phyloP scores from a whole-genome alignment of 2,113 vertebrate genomes.

The Anguilla rostrata region DNA sequence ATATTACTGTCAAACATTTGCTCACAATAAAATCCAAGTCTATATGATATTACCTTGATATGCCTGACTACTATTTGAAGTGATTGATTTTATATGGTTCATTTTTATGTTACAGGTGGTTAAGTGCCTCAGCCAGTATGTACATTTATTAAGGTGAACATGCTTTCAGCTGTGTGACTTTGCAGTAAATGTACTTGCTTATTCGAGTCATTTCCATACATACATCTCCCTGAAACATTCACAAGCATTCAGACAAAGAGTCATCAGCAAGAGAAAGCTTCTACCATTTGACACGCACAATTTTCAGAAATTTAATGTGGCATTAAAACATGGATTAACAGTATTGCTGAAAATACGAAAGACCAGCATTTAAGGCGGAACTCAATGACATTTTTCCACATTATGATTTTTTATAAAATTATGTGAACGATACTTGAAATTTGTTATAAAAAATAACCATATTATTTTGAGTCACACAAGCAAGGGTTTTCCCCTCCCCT shows the following conservation, averaged over 20 bases:
- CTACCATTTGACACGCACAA: not conserved
- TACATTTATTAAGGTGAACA: slow-evolving; percentile 67
- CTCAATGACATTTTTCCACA: not conserved
- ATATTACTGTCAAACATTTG: slow-evolving; percentile 58
- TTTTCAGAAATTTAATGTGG: not conserved
- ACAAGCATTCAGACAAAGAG: not conserved
- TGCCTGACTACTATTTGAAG: slow-evolving; percentile 64
- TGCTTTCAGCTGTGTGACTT: slow-evolving; percentile 60
- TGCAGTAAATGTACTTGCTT: slow-evolving; percentile 51
- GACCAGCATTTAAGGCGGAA: not conserved
- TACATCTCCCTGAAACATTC: not conserved
- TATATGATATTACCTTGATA: slow-evolving; percentile 64
- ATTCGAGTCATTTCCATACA: not conserved
- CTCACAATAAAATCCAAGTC: slow-evolving; percentile 57
- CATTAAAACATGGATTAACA: not conserved
- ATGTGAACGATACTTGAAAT: not conserved
- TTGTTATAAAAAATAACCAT: not conserved
- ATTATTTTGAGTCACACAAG: not conserved
- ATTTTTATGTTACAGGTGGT: slow-evolving; percentile 71
- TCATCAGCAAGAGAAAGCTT: not conserved
- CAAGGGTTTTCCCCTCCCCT: not conserved
- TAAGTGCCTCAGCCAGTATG: slow-evolving; percentile 60
- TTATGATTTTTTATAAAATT: not conserved
- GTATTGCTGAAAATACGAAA: not conserved
- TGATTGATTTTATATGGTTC: slow-evolving; percentile 65